Evolutionary conservation across 1,140 invertebrate genomes (phyloP).

Genomic region (Trichoplusia ni): DNA sequence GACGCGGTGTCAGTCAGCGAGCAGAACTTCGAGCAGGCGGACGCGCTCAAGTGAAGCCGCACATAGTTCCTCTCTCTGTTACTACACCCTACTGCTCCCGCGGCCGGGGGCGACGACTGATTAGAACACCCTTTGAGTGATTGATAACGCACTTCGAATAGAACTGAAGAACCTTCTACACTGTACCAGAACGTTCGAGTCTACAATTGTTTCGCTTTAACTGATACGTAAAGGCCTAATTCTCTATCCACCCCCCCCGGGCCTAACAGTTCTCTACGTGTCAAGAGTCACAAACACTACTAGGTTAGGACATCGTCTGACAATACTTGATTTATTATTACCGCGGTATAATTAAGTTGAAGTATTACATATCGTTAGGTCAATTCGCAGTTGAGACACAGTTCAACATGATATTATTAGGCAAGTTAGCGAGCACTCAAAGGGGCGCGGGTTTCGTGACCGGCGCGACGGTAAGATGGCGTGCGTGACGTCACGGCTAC

Average conservation of each 20-base stretch:
- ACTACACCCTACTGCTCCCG: not conserved
- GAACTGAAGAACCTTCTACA: too few species aligned
- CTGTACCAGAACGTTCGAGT: too few species aligned
- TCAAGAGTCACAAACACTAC: too few species aligned
- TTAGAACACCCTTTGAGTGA: not conserved
- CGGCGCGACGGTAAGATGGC: constrained; percentile 13
- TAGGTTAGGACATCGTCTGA: too few species aligned
- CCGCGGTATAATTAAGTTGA: not conserved
- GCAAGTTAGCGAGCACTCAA: not conserved
- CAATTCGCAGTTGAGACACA: constrained; percentile 2
- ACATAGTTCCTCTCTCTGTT: constrained; percentile 45
- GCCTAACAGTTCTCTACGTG: too few species aligned
- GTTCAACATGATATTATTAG: constrained; percentile 5
- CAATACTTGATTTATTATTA: too few species aligned
- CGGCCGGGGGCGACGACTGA: not conserved
- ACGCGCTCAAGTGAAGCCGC: constrained; percentile 29
- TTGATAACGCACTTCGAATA: not conserved
- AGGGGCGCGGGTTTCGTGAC: constrained; percentile 23
- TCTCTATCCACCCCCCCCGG: too few species aligned
- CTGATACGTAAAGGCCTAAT: too few species aligned
- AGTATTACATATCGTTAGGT: constrained; percentile 23
- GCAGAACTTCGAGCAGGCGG: constrained; percentile 82
- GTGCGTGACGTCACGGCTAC: constrained; percentile 6
- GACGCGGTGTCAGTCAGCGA: constrained; percentile 93
- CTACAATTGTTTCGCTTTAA: too few species aligned